Base-by-base conservation (phyloP, 1,140 invertebrate species). In the Drosophila kurseongensis region DNA sequence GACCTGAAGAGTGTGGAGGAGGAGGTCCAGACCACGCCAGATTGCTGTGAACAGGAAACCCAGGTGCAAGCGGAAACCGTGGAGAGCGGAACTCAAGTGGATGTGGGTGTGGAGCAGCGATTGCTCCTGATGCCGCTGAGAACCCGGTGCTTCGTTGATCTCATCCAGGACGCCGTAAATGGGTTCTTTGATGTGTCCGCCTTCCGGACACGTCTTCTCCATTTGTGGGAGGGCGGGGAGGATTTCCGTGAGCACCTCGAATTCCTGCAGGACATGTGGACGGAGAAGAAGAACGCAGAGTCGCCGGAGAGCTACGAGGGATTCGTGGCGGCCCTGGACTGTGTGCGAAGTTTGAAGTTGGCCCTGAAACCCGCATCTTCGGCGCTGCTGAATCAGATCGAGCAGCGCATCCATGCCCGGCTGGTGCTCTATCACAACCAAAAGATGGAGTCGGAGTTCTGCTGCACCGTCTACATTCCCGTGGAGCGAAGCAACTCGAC, bases 391-490 rank as follows among this genome's bases (percentile, higher is more conserved):
- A 55, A 71, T 23, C 50, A 81, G 32, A 45, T 92, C 4, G 82
- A 92, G 44, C 45, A 71, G 16, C 42, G 61, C 1, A 74, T 92
- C 13, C 86, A 90, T 59, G 80, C 71, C n/a, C 74, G 74, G 0
- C 44, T 92, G 16, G 71, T 92, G 8, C 44, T 32, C 6, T 92
- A 55, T 18, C 85, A 92, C 56, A 76, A 65, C 35, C 71, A 74
- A 0, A 80, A 81, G 54, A 62, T 86, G 45, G 90, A 91, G 32
- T 86, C 84, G 7, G 79, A 91, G 44, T 79, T 86, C 55, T 85
- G 78, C 50, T 92, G 86, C 60, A 91, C 86, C 13, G 69, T 92
- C 9, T 92, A 78, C 44, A 78, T 89, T 75, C 91, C 91, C 0
- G 86, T 91, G 8, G 62, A 80, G 54, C 63, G 90, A 6, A 74